A percentile compares a stretch with the other conserved stretches of the same genome.
Conservation (phyloP, 2,797 vertebrate species). For the Ispidina picta region DNA sequence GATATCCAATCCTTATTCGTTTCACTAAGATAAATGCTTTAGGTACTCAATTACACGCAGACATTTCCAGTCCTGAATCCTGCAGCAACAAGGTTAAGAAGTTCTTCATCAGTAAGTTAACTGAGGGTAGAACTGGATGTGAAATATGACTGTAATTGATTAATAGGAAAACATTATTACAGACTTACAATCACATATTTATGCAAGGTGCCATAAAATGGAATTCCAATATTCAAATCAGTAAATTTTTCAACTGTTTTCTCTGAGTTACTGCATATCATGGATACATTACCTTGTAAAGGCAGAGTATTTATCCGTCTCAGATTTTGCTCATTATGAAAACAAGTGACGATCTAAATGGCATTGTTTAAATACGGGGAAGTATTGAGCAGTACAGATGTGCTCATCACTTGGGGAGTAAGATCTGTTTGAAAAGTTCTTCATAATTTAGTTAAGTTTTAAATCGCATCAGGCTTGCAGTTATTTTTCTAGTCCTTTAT, state of each 20-base stretch:
- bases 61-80: background rate
- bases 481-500: constrained; percentile 51
- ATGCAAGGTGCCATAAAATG: background rate
- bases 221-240: background rate
- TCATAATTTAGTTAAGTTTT: background rate
- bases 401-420: background rate
- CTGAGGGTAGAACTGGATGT: background rate
- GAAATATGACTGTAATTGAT: background rate
- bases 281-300: background rate
- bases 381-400: background rate
- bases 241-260: background rate
- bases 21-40: background rate
- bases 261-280: background rate
- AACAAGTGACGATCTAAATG: background rate
- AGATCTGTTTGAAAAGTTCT: background rate
- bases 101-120: background rate
- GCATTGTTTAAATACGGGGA: background rate
- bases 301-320: background rate
- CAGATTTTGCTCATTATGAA: background rate
- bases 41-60: background rate
- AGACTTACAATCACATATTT: background rate
- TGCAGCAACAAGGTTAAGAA: background rate
- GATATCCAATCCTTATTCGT: background rate
- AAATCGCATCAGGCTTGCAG: background rate
- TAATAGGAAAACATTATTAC: background rate